Percentiles rank a stretch among this genome's conserved stretches.
These are phyloP conservation scores for Microdon myrmicae DNA, from an alignment of 2,888 invertebrate species.

Conservation along the genomic window DNA sequence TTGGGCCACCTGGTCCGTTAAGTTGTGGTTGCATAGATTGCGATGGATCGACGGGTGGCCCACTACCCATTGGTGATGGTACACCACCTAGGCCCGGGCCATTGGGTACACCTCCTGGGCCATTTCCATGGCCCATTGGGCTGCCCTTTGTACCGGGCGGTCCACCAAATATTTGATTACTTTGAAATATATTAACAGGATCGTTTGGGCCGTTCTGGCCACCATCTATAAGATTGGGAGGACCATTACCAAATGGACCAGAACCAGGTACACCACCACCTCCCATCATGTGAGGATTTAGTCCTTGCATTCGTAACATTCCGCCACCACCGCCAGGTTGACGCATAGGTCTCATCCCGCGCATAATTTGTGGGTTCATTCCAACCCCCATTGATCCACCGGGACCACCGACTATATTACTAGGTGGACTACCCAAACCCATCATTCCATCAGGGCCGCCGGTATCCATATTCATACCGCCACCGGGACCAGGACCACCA, in stretches of 20 bases:
- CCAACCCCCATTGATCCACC: constrained; percentile 59
- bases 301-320: constrained; percentile 56
- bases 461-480: constrained; percentile 57
- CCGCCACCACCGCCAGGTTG: constrained; percentile 64
- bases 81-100: constrained; percentile 55
- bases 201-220: constrained; percentile 49
- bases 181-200: constrained; percentile 51
- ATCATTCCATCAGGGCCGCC: constrained; percentile 57
- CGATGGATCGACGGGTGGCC: constrained; percentile 49
- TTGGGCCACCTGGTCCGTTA: constrained; percentile 34
- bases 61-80: constrained; percentile 40
- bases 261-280: constrained; percentile 51
- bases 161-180: constrained; percentile 54
- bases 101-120: constrained; percentile 57
- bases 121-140: constrained; percentile 53
- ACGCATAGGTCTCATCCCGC: constrained; percentile 71
- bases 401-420: constrained; percentile 59
- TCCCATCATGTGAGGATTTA: constrained; percentile 53
- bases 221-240: constrained; percentile 54
- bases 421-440: constrained; percentile 45
- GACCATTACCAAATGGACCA: constrained; percentile 59
- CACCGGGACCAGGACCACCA: constrained; percentile 64
- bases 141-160: constrained; percentile 46
- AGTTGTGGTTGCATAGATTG: constrained; percentile 52
- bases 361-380: constrained; percentile 59